These are phyloP conservation scores for Myiozetetes cayanensis DNA, from an alignment of 2,113 vertebrate genomes.

Conservation along the genomic window DNA sequence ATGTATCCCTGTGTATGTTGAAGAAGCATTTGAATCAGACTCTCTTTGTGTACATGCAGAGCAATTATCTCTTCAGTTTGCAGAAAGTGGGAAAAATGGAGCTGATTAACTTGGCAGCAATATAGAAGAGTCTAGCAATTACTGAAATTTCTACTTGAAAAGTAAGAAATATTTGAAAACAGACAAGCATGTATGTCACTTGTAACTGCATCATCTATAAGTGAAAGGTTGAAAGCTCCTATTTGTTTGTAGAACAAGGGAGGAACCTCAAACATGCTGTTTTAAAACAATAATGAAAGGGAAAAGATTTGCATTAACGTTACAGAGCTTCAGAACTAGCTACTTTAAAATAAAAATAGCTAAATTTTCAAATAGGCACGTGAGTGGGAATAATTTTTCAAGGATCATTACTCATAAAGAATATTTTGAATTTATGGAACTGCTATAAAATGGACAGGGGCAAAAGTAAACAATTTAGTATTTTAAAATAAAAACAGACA, in stretches of 20 bases:
- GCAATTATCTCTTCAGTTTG: not conserved
- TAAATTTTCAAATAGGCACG: not conserved
- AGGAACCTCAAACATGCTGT: not conserved
- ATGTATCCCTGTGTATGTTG: not conserved
- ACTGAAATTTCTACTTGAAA: not conserved
- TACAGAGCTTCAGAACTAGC: not conserved
- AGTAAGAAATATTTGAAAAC: not conserved
- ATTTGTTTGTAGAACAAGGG: not conserved
- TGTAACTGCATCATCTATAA: not conserved
- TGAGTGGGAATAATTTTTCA: not conserved
- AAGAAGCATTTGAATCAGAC: not conserved
- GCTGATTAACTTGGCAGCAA: slow-evolving; percentile 26
- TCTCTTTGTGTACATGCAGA: not conserved
- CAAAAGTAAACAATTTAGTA: not conserved
- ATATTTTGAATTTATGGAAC: not conserved
- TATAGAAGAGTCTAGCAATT: not conserved
- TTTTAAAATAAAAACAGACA: not conserved
- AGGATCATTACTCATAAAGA: not conserved
- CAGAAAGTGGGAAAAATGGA: not conserved
- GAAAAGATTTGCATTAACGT: not conserved
- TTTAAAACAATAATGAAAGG: not conserved
- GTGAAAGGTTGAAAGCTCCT: not conserved
- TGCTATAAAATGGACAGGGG: not conserved
- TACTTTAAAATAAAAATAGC: not conserved
- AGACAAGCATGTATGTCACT: not conserved